Conservation (phyloP, 2,888 invertebrate genomes). For the Cryptocheilus praepositus region DNA sequence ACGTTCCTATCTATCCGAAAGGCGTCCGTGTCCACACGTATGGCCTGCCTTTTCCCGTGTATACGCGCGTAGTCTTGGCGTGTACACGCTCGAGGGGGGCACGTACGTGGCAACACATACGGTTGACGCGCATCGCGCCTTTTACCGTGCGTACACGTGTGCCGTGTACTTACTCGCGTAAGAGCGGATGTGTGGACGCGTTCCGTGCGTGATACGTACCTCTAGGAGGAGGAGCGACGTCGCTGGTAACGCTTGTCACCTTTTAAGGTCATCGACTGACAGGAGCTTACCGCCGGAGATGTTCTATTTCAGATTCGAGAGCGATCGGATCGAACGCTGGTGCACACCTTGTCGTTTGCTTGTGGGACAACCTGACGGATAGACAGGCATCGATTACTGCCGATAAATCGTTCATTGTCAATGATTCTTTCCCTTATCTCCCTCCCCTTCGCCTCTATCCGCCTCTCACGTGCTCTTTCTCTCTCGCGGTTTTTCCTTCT, state of each 20-base stretch:
- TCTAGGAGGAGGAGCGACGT: slow-evolving; percentile 17
- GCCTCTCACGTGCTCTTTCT: slow-evolving; percentile 33
- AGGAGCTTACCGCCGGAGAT: slow-evolving; percentile 19
- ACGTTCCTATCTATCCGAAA: neutral
- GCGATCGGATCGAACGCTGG: slow-evolving; percentile 16
- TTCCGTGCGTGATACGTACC: neutral
- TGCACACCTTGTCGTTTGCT: slow-evolving; percentile 28
- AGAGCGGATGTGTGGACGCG: slow-evolving; percentile 4
- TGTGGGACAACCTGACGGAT: slow-evolving; percentile 31
- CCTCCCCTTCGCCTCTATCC: neutral
- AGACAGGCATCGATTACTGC: slow-evolving; percentile 41
- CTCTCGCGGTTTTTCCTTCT: neutral
- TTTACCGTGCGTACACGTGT: no score
- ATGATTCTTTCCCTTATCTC: no score
- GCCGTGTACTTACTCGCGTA: neutral
- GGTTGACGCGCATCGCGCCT: no score
- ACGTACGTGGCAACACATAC: no score
- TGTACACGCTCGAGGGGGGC: no score
- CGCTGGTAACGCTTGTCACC: slow-evolving; percentile 20
- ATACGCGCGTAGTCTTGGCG: no score
- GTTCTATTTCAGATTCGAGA: slow-evolving; percentile 34
- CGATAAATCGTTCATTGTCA: slow-evolving; percentile 45
- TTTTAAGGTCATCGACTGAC: slow-evolving; percentile 37
- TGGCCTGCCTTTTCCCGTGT: neutral
- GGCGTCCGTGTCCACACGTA: neutral